These are phyloP conservation scores for Brachypodius melanocephalos DNA, from an alignment of 2,113 vertebrate genomes.

Conservation along the genomic window DNA sequence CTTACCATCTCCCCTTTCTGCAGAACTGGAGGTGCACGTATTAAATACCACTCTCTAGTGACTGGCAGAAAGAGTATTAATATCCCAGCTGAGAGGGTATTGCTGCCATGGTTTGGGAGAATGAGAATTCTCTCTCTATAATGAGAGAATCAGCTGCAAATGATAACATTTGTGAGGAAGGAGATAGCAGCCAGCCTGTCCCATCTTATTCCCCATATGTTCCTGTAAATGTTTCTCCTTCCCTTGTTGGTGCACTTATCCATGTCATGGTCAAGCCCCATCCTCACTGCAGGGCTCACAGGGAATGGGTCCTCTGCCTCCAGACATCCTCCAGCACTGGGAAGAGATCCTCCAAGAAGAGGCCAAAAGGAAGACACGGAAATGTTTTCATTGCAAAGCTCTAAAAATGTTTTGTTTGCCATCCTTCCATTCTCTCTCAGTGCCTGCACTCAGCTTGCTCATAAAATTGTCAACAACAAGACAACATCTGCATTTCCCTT, in stretches of 20 bases:
- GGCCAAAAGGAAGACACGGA: background rate
- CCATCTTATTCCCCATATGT: background rate
- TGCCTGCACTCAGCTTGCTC: background rate
- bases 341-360: background rate
- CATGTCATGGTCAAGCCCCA: background rate
- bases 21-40: background rate
- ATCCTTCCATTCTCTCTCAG: background rate
- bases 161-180: background rate
- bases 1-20: background rate
- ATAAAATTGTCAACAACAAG: background rate
- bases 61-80: background rate
- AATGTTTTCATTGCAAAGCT: background rate
- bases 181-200: background rate
- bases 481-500: background rate
- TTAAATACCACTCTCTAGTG: background rate
- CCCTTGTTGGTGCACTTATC: background rate
- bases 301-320: background rate
- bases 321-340: too few species aligned
- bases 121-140: too few species aligned
- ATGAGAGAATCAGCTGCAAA: background rate
- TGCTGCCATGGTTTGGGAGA: background rate
- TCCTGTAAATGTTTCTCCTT: background rate
- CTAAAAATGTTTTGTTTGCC: background rate
- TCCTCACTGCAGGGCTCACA: background rate
- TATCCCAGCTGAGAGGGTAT: background rate